Evolutionary conservation across 2,797 vertebrate genomes (phyloP), one percentile per base, ranked within the genome.

Genomic region (Premnoplex brunnescens): DNA sequence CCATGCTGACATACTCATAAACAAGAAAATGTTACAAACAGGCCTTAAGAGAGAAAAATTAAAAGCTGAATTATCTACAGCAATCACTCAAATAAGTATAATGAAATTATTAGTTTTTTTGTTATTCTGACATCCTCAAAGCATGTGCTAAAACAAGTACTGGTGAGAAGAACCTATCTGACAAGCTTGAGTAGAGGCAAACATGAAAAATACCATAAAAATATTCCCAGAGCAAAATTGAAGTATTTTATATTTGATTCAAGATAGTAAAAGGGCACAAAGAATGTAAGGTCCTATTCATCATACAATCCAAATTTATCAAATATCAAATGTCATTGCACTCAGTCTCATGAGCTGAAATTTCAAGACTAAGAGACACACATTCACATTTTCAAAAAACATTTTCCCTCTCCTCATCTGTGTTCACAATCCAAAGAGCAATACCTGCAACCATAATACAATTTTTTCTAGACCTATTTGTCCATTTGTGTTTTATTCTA

Each of bases 401-500:
- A 54, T 69, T 90, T 86, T 72, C 66, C 62, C 41, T 92, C 68
- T 91, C 60, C 56, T 94, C 60, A 62, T 75, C 73, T 89, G 49
- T 46, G 73, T 91, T 95, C 84, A 95, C 79, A 94, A 95, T 91
- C 77, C 76, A 96, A 96, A 95, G 19, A 96, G 5, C 10, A 49
- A 81, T 48, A 27, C 15, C 67, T 95, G 63, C 30, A 86, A 30
- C 14, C 51, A 48, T 73, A 92, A 91, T 85, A 96, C 71, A 2
- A 94, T 85, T 93, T 96, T 97, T 97, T 97, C 67, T 84, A 96
- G 75, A 58, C 80, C 36, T 95, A 73, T 37, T 68, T 96, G 89
- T 96, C 75, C 89, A 96, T 97, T 97, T 95, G 48, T 92, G 71
- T 92, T 97, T 97, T 79, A 80, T 80, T 95, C 34, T 89, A 67